Evolutionary conservation across 2,888 invertebrate species (phyloP).

Genomic region (Lepeophtheirus nordmannii): DNA sequence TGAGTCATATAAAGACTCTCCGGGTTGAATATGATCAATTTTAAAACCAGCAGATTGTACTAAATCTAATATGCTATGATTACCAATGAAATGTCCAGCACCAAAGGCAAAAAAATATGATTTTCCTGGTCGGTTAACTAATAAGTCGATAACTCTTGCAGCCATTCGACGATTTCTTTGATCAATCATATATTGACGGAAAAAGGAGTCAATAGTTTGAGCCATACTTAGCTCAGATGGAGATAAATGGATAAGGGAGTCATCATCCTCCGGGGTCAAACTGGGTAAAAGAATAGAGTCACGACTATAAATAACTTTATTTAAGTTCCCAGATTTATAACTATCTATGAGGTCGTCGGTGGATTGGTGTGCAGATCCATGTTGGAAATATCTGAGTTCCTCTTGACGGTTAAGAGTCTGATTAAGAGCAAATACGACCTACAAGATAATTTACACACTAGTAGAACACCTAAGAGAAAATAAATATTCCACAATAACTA

Average conservation of each 20-base stretch:
- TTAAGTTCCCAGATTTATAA: constrained; percentile 39
- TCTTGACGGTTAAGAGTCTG: constrained; percentile 37
- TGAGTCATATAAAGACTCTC: constrained; percentile 7
- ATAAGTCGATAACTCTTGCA: constrained; percentile 34
- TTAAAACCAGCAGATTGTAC: constrained; percentile 28
- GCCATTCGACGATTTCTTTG: constrained; percentile 40
- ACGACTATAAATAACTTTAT: constrained; percentile 30
- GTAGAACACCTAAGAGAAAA: background rate
- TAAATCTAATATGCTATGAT: constrained; percentile 36
- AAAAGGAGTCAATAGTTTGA: constrained; percentile 36
- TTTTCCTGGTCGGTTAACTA: constrained; percentile 34
- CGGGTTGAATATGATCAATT: constrained; percentile 7
- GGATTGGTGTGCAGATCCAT: constrained; percentile 30
- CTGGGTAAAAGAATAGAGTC: constrained; percentile 13
- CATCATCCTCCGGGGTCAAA: constrained; percentile 26
- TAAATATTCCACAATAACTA: constrained; percentile 30
- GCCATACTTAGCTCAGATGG: constrained; percentile 30
- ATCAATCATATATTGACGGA: constrained; percentile 37
- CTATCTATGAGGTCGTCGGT: constrained; percentile 37
- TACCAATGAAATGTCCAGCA: constrained; percentile 40
- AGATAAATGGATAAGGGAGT: constrained; percentile 32
- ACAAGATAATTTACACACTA: constrained; percentile 15
- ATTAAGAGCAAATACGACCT: constrained; percentile 39
- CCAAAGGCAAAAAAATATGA: constrained; percentile 41
- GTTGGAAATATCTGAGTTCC: constrained; percentile 25